phyloP scores from a whole-genome alignment of 2,888 invertebrate species.

The Agelastica alni region DNA sequence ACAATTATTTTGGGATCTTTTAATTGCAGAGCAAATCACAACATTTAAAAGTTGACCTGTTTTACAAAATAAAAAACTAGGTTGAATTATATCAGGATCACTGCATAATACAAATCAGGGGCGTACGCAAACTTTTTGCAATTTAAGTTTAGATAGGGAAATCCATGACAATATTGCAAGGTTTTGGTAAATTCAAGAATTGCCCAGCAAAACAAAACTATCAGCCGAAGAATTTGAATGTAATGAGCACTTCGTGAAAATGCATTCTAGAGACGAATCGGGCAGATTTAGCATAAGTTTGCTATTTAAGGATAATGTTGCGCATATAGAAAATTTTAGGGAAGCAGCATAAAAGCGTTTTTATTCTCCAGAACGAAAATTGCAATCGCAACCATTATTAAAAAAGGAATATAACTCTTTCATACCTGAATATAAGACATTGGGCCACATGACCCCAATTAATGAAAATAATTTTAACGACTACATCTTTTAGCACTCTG shows the following conservation, averaged over 20 bases:
- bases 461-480: no score
- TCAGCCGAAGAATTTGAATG: slow-evolving; percentile 18
- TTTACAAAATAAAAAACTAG: slow-evolving; percentile 26
- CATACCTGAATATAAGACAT: no score
- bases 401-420: no score
- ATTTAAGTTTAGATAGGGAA: slow-evolving; percentile 15
- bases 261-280: neutral
- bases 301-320: no score
- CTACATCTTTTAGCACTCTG: no score
- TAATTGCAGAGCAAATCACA: slow-evolving; percentile 15
- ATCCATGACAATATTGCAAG: slow-evolving; percentile 11
- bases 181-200: slow-evolving; percentile 24
- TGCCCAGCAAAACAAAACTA: neutral
- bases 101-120: neutral
- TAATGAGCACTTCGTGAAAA: slow-evolving; percentile 20
- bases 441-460: no score
- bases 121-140: slow-evolving; percentile 5
- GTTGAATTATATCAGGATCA: slow-evolving; percentile 28
- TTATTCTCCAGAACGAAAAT: no score
- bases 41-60: slow-evolving; percentile 17
- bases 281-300: no score
- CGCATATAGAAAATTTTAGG: slow-evolving; percentile 18
- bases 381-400: no score
- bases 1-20: slow-evolving; percentile 19
- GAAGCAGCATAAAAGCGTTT: slow-evolving; percentile 2